Percentiles rank a stretch among this genome's conserved stretches.
Evolutionary conservation across 2,797 vertebrate genomes (phyloP).

Genomic region (Numenius phaeopus): DNA sequence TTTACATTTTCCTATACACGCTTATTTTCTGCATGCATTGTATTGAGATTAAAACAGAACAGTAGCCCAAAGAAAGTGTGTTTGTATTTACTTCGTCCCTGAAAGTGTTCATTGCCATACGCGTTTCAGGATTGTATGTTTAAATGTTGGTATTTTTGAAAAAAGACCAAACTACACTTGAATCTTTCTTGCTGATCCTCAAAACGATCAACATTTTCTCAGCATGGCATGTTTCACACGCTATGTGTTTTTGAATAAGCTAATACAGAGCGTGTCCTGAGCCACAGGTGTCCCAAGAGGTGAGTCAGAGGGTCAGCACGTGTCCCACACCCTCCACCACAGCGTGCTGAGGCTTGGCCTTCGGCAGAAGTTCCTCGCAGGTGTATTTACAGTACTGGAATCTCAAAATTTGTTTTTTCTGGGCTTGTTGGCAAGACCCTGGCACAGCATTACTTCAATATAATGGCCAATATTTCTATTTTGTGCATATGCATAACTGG

Average conservation of each 20-base stretch:
- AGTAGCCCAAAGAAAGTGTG: not conserved
- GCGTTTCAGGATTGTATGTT: not conserved
- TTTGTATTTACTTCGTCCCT: not conserved
- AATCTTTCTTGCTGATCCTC: not conserved
- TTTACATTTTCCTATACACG: not conserved
- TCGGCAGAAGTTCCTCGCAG: accelerated
- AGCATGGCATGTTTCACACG: not conserved
- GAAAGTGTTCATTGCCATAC: not conserved
- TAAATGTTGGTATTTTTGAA: not conserved
- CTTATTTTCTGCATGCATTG: not conserved
- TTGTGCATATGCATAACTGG: not conserved
- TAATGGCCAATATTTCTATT: not conserved
- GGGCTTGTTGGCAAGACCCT: not conserved
- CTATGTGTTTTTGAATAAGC: not conserved
- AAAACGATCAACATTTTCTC: not conserved
- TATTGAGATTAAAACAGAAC: not conserved
- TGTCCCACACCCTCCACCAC: accelerated
- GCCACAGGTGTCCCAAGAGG: accelerated
- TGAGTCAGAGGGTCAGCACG: not conserved
- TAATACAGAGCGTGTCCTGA: accelerated
- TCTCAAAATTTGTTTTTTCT: not conserved
- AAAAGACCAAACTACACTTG: not conserved
- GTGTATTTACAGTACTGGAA: not conserved
- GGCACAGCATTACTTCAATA: not conserved
- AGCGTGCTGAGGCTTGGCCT: accelerated